phyloP scores from a whole-genome alignment of 2,888 invertebrate genomes.

The Clusia tigrina region DNA sequence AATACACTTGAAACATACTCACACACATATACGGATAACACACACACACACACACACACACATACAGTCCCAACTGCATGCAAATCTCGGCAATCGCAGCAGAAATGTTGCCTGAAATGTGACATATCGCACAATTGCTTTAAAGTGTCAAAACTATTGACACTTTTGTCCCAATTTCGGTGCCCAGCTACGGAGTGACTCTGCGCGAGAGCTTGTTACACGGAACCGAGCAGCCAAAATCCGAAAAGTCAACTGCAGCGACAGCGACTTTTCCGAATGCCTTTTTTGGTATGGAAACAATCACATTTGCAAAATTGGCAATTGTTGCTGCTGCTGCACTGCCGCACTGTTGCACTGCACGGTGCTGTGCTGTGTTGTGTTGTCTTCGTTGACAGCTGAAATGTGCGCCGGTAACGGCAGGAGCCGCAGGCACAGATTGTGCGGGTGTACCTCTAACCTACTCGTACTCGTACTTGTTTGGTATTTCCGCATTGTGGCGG shows the following conservation, averaged over 20 bases:
- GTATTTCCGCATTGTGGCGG: not conserved
- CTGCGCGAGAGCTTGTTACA: too few species aligned
- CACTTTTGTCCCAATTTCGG: slow-evolving; percentile 18
- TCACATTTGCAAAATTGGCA: slow-evolving; percentile 31
- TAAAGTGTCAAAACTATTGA: slow-evolving; percentile 17
- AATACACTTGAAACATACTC: too few species aligned
- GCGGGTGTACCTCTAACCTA: not conserved
- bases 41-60: too few species aligned
- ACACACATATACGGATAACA: too few species aligned
- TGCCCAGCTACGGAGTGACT: too few species aligned
- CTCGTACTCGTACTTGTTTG: too few species aligned
- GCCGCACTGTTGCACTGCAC: slow-evolving; percentile 23
- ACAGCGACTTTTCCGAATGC: slow-evolving; percentile 1
- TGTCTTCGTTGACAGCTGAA: not conserved
- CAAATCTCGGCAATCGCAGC: not conserved
- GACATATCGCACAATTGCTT: slow-evolving; percentile 16
- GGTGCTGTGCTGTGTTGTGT: not conserved
- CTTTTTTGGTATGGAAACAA: slow-evolving; percentile 27
- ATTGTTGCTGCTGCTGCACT: slow-evolving; percentile 8
- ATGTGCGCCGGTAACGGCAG: slow-evolving; percentile 3
- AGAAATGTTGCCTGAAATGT: slow-evolving; percentile 4
- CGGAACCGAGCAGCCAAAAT: too few species aligned
- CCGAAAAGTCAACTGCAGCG: not conserved
- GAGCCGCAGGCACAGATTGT: not conserved
- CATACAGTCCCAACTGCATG: too few species aligned